A percentile compares a stretch with the other conserved stretches of the same genome.
These are phyloP conservation scores for Atherix ibis DNA, from an alignment of 2,888 invertebrate species.

Conservation along the genomic window DNA sequence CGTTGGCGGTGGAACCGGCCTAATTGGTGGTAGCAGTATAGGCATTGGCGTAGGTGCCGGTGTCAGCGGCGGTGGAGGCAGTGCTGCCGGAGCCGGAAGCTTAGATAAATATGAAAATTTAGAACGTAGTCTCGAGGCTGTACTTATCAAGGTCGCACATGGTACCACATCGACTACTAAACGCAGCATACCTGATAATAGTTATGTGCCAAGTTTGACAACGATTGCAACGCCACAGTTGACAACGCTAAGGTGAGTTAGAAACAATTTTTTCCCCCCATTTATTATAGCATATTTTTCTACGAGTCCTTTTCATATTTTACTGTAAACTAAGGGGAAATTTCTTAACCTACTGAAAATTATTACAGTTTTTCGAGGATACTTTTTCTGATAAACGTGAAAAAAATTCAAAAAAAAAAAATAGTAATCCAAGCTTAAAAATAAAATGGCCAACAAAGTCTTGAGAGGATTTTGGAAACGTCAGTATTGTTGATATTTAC, in stretches of 20 bases:
- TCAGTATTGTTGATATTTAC: too few relatives aligned
- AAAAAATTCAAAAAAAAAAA: too few relatives aligned
- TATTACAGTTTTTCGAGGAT: too few relatives aligned
- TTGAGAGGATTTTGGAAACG: too few relatives aligned
- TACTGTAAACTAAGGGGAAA: too few relatives aligned
- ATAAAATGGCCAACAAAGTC: too few relatives aligned
- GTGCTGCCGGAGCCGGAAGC: slow-evolving; percentile 21
- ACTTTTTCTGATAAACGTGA: too few relatives aligned
- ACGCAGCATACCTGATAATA: slow-evolving; percentile 47
- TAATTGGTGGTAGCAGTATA: slow-evolving; percentile 6
- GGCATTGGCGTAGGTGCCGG: slow-evolving; percentile 11
- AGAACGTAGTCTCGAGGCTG: slow-evolving; percentile 49
- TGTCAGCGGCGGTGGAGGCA: slow-evolving; percentile 8
- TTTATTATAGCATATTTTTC: neutral
- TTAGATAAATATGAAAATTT: slow-evolving; percentile 42
- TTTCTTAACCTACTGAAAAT: too few relatives aligned
- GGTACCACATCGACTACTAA: slow-evolving; percentile 49
- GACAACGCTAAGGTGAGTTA: slow-evolving; percentile 37
- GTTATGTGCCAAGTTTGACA: slow-evolving; percentile 41
- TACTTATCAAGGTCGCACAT: slow-evolving; percentile 52
- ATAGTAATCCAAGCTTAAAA: too few relatives aligned
- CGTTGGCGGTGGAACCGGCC: neutral
- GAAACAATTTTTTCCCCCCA: slow-evolving; percentile 7
- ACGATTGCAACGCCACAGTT: slow-evolving; percentile 46
- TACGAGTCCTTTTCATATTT: neutral